These are phyloP conservation scores for Mesodorylaimus sp. DNA, from an alignment of 2,888 invertebrate species.

Conservation along the genomic window DNA sequence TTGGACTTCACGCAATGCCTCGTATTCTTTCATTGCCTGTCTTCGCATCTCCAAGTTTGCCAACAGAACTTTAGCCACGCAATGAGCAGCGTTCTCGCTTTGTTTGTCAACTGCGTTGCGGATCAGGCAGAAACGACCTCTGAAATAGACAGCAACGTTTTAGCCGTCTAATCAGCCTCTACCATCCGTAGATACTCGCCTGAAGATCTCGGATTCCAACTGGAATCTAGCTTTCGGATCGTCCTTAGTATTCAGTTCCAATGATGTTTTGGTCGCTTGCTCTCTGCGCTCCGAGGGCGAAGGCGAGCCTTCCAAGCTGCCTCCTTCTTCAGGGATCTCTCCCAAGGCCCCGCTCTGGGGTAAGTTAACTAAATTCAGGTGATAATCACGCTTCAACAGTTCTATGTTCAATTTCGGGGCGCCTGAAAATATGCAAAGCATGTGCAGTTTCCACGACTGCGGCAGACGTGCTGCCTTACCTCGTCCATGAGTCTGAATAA, in stretches of 20 bases:
- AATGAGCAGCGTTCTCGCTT: conserved; percentile 45
- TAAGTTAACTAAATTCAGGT: conserved; percentile 8
- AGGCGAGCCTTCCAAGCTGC: not conserved
- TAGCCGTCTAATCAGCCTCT: not conserved
- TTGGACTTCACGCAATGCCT: conserved; percentile 55
- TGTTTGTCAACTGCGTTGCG: conserved; percentile 55
- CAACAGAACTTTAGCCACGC: conserved; percentile 57
- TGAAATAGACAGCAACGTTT: conserved; percentile 23
- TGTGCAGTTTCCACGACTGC: not conserved
- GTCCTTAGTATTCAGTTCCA: conserved; percentile 14
- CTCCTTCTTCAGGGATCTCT: conserved; percentile 6
- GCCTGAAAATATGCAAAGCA: conserved; percentile 30
- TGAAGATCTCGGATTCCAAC: conserved; percentile 62
- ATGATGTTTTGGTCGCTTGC: not conserved
- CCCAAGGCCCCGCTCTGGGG: conserved; percentile 45
- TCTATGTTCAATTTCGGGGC: conserved; percentile 52
- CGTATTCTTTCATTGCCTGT: conserved; percentile 55
- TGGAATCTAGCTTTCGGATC: conserved; percentile 40
- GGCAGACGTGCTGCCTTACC: conserved; percentile 1
- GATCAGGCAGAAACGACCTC: conserved; percentile 68
- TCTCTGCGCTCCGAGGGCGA: not conserved
- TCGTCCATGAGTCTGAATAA: conserved; percentile 25
- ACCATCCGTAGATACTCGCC: conserved; percentile 25
- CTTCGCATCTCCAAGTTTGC: conserved; percentile 34
- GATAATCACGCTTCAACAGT: conserved; percentile 14